Percentiles rank a stretch among this genome's conserved stretches.
Conservation (phyloP, 2,113 vertebrate species). For the Notothenia rossii region DNA sequence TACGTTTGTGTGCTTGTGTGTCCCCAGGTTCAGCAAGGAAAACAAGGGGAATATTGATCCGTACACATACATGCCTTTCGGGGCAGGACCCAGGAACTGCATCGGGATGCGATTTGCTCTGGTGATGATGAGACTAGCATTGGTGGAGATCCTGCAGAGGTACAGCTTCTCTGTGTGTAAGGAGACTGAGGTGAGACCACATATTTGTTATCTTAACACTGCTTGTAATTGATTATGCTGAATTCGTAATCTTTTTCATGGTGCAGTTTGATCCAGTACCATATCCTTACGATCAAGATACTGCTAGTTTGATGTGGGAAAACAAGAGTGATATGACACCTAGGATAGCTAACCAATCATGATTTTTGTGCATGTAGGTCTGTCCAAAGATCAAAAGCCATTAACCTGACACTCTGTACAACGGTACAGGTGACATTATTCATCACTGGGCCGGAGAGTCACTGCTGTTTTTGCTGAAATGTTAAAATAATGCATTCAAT, state of each 20-base stretch:
- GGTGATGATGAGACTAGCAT: constrained; percentile 81
- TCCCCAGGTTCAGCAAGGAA: constrained; percentile 85
- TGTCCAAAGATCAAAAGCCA: constrained; percentile 23
- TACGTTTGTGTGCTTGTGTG: not conserved
- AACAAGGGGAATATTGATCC: constrained; percentile 78
- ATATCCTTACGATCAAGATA: not conserved
- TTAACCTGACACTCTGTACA: not conserved
- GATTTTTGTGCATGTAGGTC: not conserved
- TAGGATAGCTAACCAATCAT: not conserved
- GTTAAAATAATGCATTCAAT: not conserved
- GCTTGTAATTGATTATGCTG: not conserved
- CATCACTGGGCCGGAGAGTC: too few species aligned
- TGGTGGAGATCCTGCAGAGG: constrained; percentile 82
- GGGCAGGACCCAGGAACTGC: constrained; percentile 87
- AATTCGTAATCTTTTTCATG: not conserved
- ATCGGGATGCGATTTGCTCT: constrained; percentile 88
- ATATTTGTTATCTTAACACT: not conserved
- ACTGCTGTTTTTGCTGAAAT: not conserved
- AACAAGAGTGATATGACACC: constrained; percentile 26
- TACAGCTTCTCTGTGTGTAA: constrained; percentile 84
- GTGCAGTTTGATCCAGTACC: not conserved
- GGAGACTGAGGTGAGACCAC: constrained; percentile 85
- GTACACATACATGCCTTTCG: constrained; percentile 86
- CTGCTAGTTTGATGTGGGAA: too few species aligned
- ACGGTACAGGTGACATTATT: not conserved